Evolutionary conservation across 2,113 vertebrate genomes (phyloP).

Genomic region (Oophaga pumilio): DNA sequence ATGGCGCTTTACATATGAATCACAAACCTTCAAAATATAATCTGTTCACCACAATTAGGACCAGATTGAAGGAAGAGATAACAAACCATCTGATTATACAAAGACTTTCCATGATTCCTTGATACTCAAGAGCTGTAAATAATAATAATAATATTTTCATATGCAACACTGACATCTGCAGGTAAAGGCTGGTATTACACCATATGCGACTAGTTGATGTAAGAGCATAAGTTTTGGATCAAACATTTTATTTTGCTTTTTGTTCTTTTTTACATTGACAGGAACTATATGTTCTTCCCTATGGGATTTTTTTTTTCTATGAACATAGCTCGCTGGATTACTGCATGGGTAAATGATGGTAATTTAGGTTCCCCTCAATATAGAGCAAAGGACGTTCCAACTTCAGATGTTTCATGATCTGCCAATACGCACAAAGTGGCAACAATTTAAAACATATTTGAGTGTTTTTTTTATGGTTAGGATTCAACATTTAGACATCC

Average conservation of each 20-base stretch:
- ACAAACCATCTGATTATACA: conserved; percentile 10
- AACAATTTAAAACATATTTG: conserved; percentile 36
- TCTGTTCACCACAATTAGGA: conserved; percentile 37
- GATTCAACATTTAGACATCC: conserved; percentile 3
- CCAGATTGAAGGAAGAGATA: conserved; percentile 27
- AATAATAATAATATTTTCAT: not conserved
- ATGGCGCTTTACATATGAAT: too few relatives aligned
- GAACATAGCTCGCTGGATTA: not conserved
- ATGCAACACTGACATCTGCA: not conserved
- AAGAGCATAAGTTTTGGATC: not conserved
- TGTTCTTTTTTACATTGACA: not conserved
- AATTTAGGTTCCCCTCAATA: conserved; percentile 8
- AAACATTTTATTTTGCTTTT: not conserved
- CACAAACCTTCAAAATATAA: conserved; percentile 33
- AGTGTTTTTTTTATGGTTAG: conserved; percentile 24
- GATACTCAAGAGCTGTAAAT: not conserved
- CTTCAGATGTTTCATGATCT: conserved; percentile 6
- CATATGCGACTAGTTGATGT: too few relatives aligned
- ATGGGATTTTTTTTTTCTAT: too few relatives aligned
- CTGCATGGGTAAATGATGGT: not conserved
- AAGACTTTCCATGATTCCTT: not conserved
- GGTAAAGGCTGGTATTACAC: not conserved
- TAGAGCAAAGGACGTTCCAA: not conserved
- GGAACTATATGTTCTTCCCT: not conserved
- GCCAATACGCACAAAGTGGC: conserved; percentile 19